Percentiles rank a stretch among this genome's conserved stretches.
Conservation (phyloP, 2,888 invertebrate genomes). For the Drosophila kuntzei region DNA sequence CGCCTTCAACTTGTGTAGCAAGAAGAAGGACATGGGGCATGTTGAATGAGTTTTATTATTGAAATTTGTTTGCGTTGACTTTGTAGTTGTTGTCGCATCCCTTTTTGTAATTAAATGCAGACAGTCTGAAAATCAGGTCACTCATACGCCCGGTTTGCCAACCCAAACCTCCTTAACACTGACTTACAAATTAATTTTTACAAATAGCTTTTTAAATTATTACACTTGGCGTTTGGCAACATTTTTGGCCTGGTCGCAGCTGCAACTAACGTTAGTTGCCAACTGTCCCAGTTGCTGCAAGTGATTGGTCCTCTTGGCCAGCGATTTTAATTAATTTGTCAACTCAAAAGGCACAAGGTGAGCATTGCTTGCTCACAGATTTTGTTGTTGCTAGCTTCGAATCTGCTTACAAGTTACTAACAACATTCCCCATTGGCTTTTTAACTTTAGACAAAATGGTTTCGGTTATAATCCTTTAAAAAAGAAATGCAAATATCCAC, state of each 20-base stretch:
- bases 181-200: slow-evolving; percentile 70
- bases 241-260: slow-evolving; percentile 57
- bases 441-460: slow-evolving; percentile 9
- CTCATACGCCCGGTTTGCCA: slow-evolving; percentile 51
- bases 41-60: slow-evolving; percentile 65
- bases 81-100: slow-evolving; percentile 55
- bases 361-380: slow-evolving; percentile 4
- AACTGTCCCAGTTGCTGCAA: slow-evolving; percentile 40
- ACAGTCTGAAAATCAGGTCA: slow-evolving; percentile 71
- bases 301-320: slow-evolving; percentile 45
- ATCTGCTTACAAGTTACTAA: neutral
- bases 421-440: slow-evolving; percentile 5
- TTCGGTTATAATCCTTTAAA: slow-evolving; percentile 9
- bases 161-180: slow-evolving; percentile 19
- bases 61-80: slow-evolving; percentile 70
- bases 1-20: slow-evolving; percentile 28
- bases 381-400: neutral
- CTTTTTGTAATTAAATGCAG: slow-evolving; percentile 76
- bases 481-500: slow-evolving; percentile 19
- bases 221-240: slow-evolving; percentile 29
- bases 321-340: slow-evolving; percentile 67
- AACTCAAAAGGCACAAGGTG: slow-evolving; percentile 32
- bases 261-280: slow-evolving; percentile 58
- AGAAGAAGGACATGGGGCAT: neutral
- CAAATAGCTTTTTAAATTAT: slow-evolving; percentile 67